These are phyloP conservation scores for Acrocephalus scirpaceus DNA, from an alignment of 2,797 vertebrate genomes.

Conservation along the genomic window DNA sequence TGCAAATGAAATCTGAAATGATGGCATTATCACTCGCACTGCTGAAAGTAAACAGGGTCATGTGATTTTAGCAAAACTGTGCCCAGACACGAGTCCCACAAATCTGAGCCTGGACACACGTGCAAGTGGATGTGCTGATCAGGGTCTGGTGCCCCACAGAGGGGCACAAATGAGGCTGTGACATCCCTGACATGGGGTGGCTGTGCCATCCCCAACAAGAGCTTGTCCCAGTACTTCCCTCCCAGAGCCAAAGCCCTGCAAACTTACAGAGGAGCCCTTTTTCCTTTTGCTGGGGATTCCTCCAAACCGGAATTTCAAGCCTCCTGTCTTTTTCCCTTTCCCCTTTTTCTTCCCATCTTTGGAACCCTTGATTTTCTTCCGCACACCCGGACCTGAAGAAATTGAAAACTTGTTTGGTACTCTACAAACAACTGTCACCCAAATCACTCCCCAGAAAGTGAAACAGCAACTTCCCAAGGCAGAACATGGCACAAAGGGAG, in stretches of 20 bases:
- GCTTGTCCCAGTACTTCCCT: not conserved
- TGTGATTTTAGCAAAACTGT: not conserved
- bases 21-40: not conserved
- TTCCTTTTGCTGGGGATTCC: slow-evolving; percentile 91
- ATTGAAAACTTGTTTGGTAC: not conserved
- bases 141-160: accelerated
- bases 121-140: not conserved
- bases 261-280: slow-evolving; percentile 93
- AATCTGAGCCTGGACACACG: not conserved
- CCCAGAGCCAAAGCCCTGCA: accelerated
- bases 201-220: not conserved
- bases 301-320: slow-evolving; percentile 89
- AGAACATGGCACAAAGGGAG: accelerated
- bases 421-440: not conserved
- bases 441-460: not conserved
- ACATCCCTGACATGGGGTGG: accelerated
- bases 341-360: slow-evolving; percentile 94
- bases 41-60: not conserved
- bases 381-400: slow-evolving; percentile 88
- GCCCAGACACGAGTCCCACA: not conserved
- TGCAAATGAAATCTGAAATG: not conserved
- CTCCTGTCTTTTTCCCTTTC: slow-evolving; percentile 87
- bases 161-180: accelerated
- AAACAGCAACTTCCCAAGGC: not conserved
- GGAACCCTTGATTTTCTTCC: slow-evolving; percentile 87